Conservation (phyloP, 1,140 invertebrate species). For the Paralvinella palmiformis region DNA sequence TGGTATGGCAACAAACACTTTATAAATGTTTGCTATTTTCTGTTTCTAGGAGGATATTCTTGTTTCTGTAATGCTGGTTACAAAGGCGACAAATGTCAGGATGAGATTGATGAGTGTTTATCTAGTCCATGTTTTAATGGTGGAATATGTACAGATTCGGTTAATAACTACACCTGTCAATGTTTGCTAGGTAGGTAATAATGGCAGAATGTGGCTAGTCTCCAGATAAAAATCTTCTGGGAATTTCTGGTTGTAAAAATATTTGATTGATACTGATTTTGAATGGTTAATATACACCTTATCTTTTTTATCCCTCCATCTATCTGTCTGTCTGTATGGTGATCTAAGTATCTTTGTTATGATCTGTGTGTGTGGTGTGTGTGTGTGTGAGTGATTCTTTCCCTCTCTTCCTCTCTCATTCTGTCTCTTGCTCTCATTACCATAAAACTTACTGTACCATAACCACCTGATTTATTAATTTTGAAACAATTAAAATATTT, state of each 20-base stretch:
- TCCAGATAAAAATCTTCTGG: neutral
- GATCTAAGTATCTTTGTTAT: too few relatives aligned
- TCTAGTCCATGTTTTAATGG: constrained; percentile 16
- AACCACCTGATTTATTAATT: too few relatives aligned
- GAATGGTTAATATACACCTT: neutral
- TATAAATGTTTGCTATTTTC: too few relatives aligned
- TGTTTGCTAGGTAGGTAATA: constrained; percentile 1
- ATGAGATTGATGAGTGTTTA: constrained; percentile 18
- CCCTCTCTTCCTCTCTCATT: too few relatives aligned
- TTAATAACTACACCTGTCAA: constrained; percentile 4
- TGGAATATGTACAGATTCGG: constrained; percentile 1
- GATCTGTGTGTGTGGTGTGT: too few relatives aligned
- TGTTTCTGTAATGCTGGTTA: constrained; percentile 37
- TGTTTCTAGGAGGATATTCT: constrained; percentile 1
- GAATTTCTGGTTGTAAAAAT: neutral
- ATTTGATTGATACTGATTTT: neutral
- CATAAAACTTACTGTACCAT: too few relatives aligned
- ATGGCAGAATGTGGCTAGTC: too few relatives aligned
- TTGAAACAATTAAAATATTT: neutral
- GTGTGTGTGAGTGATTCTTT: too few relatives aligned
- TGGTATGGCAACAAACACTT: too few relatives aligned
- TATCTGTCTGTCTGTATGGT: too few relatives aligned
- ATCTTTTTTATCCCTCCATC: neutral
- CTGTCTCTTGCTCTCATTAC: too few relatives aligned
- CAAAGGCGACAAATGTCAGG: constrained; percentile 6